Base-by-base conservation (phyloP, 1,140 invertebrate genomes). In the Acromyrmex heyeri region DNA sequence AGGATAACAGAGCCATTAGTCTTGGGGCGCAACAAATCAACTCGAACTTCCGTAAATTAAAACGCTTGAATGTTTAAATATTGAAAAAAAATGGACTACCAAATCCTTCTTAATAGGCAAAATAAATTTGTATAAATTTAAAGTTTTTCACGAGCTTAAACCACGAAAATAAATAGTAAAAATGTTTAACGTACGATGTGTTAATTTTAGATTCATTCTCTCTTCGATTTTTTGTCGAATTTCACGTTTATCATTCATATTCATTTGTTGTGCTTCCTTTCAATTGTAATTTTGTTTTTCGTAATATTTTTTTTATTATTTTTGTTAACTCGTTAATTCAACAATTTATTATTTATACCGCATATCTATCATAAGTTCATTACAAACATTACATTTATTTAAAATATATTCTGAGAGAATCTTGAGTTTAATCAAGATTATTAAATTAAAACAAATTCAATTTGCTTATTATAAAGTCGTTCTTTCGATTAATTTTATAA, bases 1-100 rank as follows among this genome's bases (percentile, higher is more conserved):
- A 57, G 59, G 34, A 38, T 69, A 79, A 38, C 16, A n/a, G 30
- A 69, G 21, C 44, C 50, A 57, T 69, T 69, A 55, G 5, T 57
- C 8, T 16, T n/a, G 38, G 1, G 59, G n/a, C 3, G n/a, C 5
- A 14, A 53, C 27, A 38, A 7, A 55, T 55, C 24, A 10, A 77
- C 38, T 34, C 30, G n/a, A n/a, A 55, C 38, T 67, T 79, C 2
- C 10, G 4, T n/a, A 30, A 81, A 69, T 69, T 38, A 27, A 53
- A 44, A 44, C 16, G 16, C 21, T 44, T 8, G 7, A 61, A 24
- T 27, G 8, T 48, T 77, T 38, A 34, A 79, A 53, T 24, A 53
- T 34, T 14, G 16, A 24, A 14, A 59, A 48, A 67, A 44, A 14
- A 1, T 18, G 1, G 6, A 30, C 6, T 18, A 4, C 14, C 8